Conservation (phyloP, 2,888 invertebrate species). For the Acleris holmiana region DNA sequence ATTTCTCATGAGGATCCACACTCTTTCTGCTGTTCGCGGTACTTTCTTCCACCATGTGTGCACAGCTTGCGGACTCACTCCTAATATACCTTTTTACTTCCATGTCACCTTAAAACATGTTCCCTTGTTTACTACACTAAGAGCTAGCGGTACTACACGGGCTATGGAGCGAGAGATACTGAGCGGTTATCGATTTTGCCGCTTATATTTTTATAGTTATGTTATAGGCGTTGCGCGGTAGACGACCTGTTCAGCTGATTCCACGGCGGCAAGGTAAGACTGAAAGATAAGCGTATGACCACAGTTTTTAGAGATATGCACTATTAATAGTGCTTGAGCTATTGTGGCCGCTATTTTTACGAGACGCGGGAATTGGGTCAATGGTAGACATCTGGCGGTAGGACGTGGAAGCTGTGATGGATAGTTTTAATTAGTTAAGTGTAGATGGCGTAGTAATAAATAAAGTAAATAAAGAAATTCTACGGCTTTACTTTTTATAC, state of each 20-base stretch:
- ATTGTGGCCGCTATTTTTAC: conserved; percentile 82
- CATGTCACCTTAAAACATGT: conserved; percentile 72
- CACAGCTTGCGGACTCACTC: conserved; percentile 79
- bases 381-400: conserved; percentile 61
- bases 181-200: conserved; percentile 57
- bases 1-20: conserved; percentile 75
- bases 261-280: conserved; percentile 48
- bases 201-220: conserved; percentile 51
- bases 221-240: conserved; percentile 64
- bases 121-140: conserved; percentile 81
- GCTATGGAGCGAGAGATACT: conserved; percentile 51
- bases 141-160: conserved; percentile 71
- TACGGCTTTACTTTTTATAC: no score
- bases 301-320: conserved; percentile 73
- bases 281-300: conserved; percentile 65
- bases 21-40: conserved; percentile 69
- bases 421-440: conserved; percentile 39
- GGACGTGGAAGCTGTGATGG: conserved; percentile 43
- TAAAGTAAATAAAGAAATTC: no score
- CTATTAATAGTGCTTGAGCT: conserved; percentile 83
- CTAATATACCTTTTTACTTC: conserved; percentile 79
- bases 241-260: conserved; percentile 41
- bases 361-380: conserved; percentile 78
- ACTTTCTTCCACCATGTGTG: conserved; percentile 78
- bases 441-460: conserved; percentile 49